Evolutionary conservation across 2,888 invertebrate species (phyloP).

Genomic region (Blastobasis lacticolella): DNA sequence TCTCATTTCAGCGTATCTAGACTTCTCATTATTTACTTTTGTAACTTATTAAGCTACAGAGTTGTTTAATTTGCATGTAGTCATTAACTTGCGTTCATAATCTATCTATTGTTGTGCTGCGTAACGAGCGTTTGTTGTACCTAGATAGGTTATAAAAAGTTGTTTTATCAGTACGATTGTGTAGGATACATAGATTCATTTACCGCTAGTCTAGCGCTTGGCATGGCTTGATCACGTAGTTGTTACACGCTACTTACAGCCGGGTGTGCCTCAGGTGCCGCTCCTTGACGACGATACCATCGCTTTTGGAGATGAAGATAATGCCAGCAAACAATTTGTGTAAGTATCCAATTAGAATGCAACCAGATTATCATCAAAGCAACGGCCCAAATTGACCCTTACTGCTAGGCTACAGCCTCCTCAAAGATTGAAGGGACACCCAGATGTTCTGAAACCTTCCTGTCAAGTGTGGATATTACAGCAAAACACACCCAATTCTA

Average conservation of each 20-base stretch:
- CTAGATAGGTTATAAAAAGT: slow-evolving; percentile 5
- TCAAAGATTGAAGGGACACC: too few species aligned
- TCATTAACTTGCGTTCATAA: slow-evolving; percentile 1
- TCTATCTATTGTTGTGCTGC: slow-evolving; percentile 1
- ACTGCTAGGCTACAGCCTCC: too few species aligned
- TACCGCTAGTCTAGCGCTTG: slow-evolving; percentile 35
- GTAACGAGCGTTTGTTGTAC: neutral
- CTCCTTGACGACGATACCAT: slow-evolving; percentile 89
- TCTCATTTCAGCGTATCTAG: neutral
- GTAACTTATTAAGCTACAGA: neutral
- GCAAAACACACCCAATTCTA: too few species aligned
- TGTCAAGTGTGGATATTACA: too few species aligned
- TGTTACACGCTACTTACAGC: slow-evolving; percentile 58
- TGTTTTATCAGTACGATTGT: neutral
- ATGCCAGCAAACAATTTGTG: slow-evolving; percentile 64
- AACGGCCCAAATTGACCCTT: too few species aligned
- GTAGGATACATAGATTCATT: neutral
- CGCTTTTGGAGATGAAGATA: slow-evolving; percentile 90
- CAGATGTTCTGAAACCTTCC: too few species aligned
- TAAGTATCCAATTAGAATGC: slow-evolving; percentile 29
- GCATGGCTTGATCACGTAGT: slow-evolving; percentile 69
- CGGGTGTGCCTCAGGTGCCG: slow-evolving; percentile 82
- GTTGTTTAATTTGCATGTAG: slow-evolving; percentile 29
- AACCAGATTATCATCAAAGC: too few species aligned
- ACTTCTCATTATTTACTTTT: too few species aligned